These are phyloP conservation scores for Allygus modestus DNA, from an alignment of 2,888 invertebrate genomes.

Conservation along the genomic window DNA sequence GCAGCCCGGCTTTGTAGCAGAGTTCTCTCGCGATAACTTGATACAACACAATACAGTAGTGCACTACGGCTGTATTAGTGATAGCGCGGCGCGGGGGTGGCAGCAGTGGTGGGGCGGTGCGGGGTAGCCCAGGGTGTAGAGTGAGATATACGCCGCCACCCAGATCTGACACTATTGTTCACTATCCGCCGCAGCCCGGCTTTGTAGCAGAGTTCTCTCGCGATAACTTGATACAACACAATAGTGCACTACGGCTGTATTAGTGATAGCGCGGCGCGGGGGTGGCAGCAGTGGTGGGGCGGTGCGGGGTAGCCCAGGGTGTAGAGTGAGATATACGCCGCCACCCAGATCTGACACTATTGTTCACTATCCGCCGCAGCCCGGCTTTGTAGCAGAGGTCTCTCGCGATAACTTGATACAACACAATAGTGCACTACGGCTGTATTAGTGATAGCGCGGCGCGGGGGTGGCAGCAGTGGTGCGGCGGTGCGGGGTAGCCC, in stretches of 20 bases:
- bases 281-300: neutral
- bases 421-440: neutral
- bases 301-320: slow-evolving; percentile 13
- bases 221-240: neutral
- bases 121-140: neutral
- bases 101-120: neutral
- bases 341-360: slow-evolving; percentile 27
- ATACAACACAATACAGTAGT: neutral
- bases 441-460: neutral
- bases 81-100: neutral
- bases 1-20: neutral
- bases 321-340: neutral
- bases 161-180: slow-evolving; percentile 33
- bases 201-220: slow-evolving; percentile 17
- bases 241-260: neutral
- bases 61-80: neutral
- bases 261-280: neutral
- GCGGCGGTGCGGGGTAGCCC: neutral
- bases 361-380: slow-evolving; percentile 7
- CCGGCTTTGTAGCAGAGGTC: slow-evolving; percentile 2
- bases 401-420: neutral
- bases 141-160: neutral
- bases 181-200: neutral
- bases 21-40: slow-evolving; percentile 6
- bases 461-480: neutral